Conservation (phyloP, 2,797 vertebrate genomes). For the Danio aesculapii region DNA sequence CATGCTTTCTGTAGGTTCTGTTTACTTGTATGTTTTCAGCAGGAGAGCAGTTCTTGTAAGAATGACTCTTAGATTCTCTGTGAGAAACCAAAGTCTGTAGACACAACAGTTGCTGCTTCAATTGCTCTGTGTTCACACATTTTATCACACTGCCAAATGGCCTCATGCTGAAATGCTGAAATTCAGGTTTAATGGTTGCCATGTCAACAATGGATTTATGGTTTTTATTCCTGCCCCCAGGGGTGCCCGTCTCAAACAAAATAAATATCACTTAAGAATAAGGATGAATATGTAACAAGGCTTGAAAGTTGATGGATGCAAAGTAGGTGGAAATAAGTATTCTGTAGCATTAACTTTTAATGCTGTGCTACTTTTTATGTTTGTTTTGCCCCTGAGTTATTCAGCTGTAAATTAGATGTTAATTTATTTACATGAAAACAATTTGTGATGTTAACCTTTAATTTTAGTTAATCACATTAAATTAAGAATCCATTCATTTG, state of each 20-base stretch:
- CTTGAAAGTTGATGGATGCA: slow-evolving; percentile 62
- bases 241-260: slow-evolving; percentile 68
- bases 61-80: slow-evolving; percentile 49
- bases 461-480: background rate
- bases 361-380: slow-evolving; percentile 18
- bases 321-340: slow-evolving; percentile 40
- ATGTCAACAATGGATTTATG: slow-evolving; percentile 75
- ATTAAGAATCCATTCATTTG: background rate
- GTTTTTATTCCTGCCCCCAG: slow-evolving; percentile 68
- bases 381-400: slow-evolving; percentile 12
- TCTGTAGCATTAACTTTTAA: slow-evolving; percentile 41
- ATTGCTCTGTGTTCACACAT: slow-evolving; percentile 66
- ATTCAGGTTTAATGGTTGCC: slow-evolving; percentile 72
- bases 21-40: slow-evolving; percentile 47
- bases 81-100: slow-evolving; percentile 63
- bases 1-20: slow-evolving; percentile 21
- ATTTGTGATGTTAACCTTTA: slow-evolving; percentile 7
- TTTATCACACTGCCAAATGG: slow-evolving; percentile 58
- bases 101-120: slow-evolving; percentile 67
- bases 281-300: slow-evolving; percentile 72
- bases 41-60: slow-evolving; percentile 42
- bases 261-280: slow-evolving; percentile 72
- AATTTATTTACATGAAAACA: background rate
- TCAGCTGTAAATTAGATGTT: slow-evolving; percentile 41
- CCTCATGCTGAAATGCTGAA: slow-evolving; percentile 64